Conservation (phyloP, 1,140 invertebrate genomes). For the Penaeus indicus region DNA sequence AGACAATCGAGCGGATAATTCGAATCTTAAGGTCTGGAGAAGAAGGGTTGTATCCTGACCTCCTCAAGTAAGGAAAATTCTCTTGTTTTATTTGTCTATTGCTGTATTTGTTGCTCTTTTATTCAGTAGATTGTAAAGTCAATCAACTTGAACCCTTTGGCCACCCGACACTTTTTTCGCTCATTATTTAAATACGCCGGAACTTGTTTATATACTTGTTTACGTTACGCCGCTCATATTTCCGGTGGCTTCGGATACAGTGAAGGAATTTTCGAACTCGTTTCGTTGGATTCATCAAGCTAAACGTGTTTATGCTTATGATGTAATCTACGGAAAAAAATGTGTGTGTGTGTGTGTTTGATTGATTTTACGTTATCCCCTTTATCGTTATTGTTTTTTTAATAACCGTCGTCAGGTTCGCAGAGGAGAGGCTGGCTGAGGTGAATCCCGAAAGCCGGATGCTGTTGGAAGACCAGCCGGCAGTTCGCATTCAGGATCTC, state of each 20-base stretch:
- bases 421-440: constrained; percentile 4
- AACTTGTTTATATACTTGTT: too few relatives aligned
- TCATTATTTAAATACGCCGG: too few relatives aligned
- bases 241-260: too few relatives aligned
- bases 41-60: constrained; percentile 33
- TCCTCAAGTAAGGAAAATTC: background rate
- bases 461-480: background rate
- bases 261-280: too few relatives aligned
- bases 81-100: background rate
- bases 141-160: too few relatives aligned
- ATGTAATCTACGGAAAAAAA: too few relatives aligned
- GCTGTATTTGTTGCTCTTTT: background rate
- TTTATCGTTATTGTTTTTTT: background rate
- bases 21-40: constrained; percentile 23
- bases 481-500: background rate
- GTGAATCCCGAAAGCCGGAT: constrained; percentile 22
- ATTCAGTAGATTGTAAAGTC: too few relatives aligned
- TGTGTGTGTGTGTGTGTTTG: too few relatives aligned
- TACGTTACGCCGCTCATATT: too few relatives aligned
- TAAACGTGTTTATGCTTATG: too few relatives aligned
- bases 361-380: background rate
- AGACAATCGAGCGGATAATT: constrained; percentile 23
- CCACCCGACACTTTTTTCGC: too few relatives aligned
- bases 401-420: background rate
- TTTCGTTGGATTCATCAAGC: too few relatives aligned